Evolutionary conservation across 2,113 vertebrate species (phyloP).

Genomic region (Lasiurus borealis): DNA sequence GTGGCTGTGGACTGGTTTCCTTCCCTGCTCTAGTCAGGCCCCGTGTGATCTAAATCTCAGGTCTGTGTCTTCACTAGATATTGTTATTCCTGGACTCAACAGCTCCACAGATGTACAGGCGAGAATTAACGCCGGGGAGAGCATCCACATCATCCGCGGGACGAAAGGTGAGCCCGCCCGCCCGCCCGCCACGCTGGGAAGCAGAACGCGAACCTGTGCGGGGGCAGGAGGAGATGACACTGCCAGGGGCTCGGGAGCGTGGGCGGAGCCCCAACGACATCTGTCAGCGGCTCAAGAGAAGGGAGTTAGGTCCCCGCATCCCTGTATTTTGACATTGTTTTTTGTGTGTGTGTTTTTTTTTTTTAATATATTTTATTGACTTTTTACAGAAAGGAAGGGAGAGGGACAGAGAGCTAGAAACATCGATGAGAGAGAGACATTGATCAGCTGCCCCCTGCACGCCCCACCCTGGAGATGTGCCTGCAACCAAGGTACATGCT

Average conservation of each 20-base stretch:
- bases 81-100: slow-evolving; percentile 98
- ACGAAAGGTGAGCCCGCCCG: slow-evolving; percentile 92
- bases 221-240: neutral
- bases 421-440: too few species aligned
- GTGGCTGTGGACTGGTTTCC: neutral
- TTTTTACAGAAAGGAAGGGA: too few species aligned
- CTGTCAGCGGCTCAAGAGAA: slow-evolving; percentile 29
- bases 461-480: too few species aligned
- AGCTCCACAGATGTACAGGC: slow-evolving; percentile 97
- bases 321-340: slow-evolving; percentile 17
- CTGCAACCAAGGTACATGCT: too few species aligned
- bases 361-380: too few species aligned
- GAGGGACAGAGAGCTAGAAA: too few species aligned
- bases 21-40: slow-evolving; percentile 12
- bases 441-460: too few species aligned
- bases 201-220: neutral
- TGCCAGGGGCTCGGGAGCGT: neutral
- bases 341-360: too few species aligned
- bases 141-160: slow-evolving; percentile 97
- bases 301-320: neutral
- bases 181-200: neutral
- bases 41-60: slow-evolving; percentile 61
- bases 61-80: slow-evolving; percentile 90
- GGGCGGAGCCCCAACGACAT: neutral
- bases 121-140: slow-evolving; percentile 96